Conservation (phyloP, 2,797 vertebrate genomes). For the Megalops cyprinoides region DNA sequence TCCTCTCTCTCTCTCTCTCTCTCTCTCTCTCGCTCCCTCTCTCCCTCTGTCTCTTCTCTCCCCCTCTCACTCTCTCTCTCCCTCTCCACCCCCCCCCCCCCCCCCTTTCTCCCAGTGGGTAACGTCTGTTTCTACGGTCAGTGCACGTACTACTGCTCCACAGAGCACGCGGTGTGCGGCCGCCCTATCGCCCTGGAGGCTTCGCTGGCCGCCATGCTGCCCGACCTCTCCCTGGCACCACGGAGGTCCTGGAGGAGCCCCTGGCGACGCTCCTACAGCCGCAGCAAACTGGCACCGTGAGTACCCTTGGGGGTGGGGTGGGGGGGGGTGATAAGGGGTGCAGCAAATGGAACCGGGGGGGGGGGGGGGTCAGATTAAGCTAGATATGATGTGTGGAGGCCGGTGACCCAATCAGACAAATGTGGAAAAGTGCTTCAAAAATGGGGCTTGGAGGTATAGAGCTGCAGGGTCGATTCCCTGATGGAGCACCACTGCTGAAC, state of each 20-base stretch:
- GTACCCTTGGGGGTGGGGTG: slow-evolving; percentile 46
- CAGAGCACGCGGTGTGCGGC: slow-evolving; percentile 85
- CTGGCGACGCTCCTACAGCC: slow-evolving; percentile 90
- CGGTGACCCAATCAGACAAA: background rate
- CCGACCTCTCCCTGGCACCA: slow-evolving; percentile 80
- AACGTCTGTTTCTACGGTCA: slow-evolving; percentile 89
- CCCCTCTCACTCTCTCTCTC: slow-evolving; percentile 33
- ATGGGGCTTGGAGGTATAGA: background rate
- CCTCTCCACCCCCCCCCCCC: slow-evolving; percentile 43
- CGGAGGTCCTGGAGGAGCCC: slow-evolving; percentile 89
- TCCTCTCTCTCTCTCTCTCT: background rate
- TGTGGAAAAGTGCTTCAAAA: background rate
- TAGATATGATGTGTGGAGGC: background rate
- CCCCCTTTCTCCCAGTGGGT: slow-evolving; percentile 67
- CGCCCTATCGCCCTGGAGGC: slow-evolving; percentile 82
- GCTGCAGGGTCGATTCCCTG: background rate
- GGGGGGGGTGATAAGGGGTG: no score
- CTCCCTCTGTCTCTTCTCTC: background rate
- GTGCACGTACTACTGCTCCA: slow-evolving; percentile 90
- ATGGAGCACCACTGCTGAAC: background rate
- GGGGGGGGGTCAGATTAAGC: background rate
- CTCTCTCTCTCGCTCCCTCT: background rate
- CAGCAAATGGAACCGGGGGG: no score
- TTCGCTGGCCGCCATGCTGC: slow-evolving; percentile 84
- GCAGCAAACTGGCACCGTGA: slow-evolving; percentile 80